Percentiles rank a stretch among this genome's conserved stretches.
phyloP scores from a whole-genome alignment of 2,113 vertebrate genomes.

The Leiothrix lutea region DNA sequence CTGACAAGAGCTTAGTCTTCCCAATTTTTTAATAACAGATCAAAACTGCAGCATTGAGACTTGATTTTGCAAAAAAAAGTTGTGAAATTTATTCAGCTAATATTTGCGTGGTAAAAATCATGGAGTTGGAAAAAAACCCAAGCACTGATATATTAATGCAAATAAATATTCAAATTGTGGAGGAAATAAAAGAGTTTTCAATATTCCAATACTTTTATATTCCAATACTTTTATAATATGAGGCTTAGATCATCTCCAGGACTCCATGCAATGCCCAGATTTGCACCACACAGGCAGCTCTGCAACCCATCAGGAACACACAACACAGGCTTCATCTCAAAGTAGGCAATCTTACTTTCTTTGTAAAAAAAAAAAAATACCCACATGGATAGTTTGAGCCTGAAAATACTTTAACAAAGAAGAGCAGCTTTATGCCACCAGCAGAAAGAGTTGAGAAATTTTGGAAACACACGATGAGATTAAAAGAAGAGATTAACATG shows the following conservation, averaged over 20 bases:
- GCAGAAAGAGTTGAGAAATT: not conserved
- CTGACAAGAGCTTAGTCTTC: not conserved
- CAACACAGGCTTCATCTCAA: not conserved
- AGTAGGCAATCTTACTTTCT: not conserved
- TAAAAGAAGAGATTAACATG: not conserved
- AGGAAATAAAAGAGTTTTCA: not conserved
- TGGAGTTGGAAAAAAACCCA: not conserved
- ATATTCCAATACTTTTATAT: not conserved
- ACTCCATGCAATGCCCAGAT: not conserved
- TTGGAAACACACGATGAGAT: not conserved
- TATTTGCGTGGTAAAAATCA: not conserved
- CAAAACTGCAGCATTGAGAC: not conserved
- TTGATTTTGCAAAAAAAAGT: not conserved
- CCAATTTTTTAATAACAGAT: not conserved
- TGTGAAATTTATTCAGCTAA: not conserved
- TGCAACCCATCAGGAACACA: not conserved
- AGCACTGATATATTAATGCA: fast-evolving
- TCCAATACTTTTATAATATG: not conserved
- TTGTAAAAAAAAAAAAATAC: not conserved
- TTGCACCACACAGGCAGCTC: not conserved
- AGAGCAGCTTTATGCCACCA: not conserved
- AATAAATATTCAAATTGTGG: not conserved
- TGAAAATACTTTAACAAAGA: not conserved
- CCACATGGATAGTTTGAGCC: not conserved
- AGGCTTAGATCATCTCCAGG: not conserved